A percentile compares a stretch with the other conserved stretches of the same genome.
phyloP scores from a whole-genome alignment of 2,113 vertebrate species.

The Carassius gibelio region DNA sequence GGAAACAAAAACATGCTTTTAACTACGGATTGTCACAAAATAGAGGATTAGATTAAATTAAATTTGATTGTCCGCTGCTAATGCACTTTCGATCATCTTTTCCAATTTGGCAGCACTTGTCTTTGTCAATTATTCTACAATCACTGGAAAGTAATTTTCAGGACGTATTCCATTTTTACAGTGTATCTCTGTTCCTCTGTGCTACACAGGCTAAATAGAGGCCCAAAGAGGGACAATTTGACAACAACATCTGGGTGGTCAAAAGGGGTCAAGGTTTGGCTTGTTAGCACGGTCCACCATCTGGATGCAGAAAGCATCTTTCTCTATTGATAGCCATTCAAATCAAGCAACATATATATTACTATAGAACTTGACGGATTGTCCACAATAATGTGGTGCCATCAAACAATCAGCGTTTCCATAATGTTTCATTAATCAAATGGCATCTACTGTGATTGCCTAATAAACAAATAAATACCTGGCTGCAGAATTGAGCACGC shows the following conservation, averaged over 20 bases:
- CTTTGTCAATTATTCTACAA: constrained; percentile 18
- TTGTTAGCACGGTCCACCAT: constrained; percentile 8
- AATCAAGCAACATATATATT: neutral
- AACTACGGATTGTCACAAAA: neutral
- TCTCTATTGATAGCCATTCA: neutral
- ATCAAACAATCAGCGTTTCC: neutral
- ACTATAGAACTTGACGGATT: neutral
- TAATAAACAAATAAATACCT: neutral
- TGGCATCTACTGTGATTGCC: neutral
- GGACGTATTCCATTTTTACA: neutral
- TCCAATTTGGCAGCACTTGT: constrained; percentile 25
- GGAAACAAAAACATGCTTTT: constrained; percentile 23
- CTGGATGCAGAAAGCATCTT: neutral
- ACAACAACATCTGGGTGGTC: neutral
- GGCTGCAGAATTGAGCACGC: neutral
- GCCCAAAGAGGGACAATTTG: neutral
- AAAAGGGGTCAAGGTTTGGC: constrained; percentile 11
- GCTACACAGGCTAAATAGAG: neutral
- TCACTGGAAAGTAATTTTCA: constrained; percentile 2
- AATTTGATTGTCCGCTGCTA: neutral
- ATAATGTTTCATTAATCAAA: neutral
- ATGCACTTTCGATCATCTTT: constrained; percentile 19
- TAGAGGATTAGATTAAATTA: neutral
- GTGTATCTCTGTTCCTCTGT: neutral
- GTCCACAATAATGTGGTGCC: neutral